These are phyloP conservation scores for Platyscapa corneri DNA, from an alignment of 1,140 invertebrate species.

Conservation along the genomic window DNA sequence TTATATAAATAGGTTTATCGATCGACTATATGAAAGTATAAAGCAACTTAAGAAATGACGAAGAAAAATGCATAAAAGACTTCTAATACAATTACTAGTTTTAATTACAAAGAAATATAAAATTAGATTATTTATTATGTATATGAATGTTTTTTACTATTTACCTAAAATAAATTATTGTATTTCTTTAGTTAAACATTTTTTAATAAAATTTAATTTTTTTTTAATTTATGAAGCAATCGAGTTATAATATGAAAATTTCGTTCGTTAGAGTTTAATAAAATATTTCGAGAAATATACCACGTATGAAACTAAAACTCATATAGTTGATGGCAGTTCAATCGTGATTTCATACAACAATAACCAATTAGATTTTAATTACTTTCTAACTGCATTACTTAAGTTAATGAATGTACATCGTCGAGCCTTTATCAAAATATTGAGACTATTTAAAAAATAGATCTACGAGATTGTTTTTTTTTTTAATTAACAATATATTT, in stretches of 20 bases:
- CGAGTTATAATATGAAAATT: neutral
- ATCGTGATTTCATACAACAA: neutral
- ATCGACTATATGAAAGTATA: no score
- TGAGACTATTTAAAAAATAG: neutral
- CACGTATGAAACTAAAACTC: neutral
- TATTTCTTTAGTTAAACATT: no score
- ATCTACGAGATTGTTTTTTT: neutral
- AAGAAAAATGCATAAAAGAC: no score
- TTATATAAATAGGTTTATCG: no score
- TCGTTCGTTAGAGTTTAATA: neutral
- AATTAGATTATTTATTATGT: no score
- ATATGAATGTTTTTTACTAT: no score
- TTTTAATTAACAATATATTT: neutral
- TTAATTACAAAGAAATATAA: no score
- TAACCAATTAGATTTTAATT: conserved; percentile 19
- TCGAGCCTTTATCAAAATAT: neutral
- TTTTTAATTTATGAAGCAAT: no score
- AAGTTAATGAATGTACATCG: conserved; percentile 1
- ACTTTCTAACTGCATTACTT: neutral
- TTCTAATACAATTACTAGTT: no score
- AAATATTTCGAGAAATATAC: neutral
- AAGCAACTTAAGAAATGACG: no score
- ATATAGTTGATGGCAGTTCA: neutral
- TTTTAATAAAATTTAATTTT: no score
- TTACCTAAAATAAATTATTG: no score